Evolutionary conservation across 2,888 invertebrate species (phyloP), one percentile per base, ranked within the genome.

Genomic region (Eustalomyia histrio): DNA sequence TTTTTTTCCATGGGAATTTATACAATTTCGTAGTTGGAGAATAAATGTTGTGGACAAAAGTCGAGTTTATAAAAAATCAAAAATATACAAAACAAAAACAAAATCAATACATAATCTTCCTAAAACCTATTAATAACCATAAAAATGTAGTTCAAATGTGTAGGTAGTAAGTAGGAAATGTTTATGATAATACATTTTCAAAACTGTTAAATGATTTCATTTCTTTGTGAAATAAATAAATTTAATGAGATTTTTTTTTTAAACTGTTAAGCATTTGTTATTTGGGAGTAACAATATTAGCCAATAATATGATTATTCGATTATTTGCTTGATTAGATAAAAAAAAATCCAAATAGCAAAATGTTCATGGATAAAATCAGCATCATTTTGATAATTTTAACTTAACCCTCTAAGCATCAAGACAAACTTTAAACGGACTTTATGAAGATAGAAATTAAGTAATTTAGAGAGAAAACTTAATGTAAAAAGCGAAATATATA

Each of bases 1-100:
- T 16, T 63, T n/a, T 79, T 58, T 69, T 63, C 50, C 69, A 79
- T 74, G 76, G 79, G 76, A 79, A 79, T 75, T 79, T 79, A 79
- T 79, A 69, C 33, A 69, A 69, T 75, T 75, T 16, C 63, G 43
- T 35, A 8, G 29, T 6, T 29, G 7, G 29, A 16, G 16, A 29
- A 52, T 33, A 33, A 50, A 17, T 50, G 47, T 50, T 29, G 43
- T 47, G 43, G 43, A n/a, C 16, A 4, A 10, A n/a, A 53, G 6
- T 33, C 39, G 10, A 39, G 7, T 12, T 52, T 16, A 10, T 35
- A 6, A 29, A 21, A 29, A 29, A 2, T 5, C 29, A 29, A 29
- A 6, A 29, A 29, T 29, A 29, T 6, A 33, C 2, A 24, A 16
- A 43, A 35, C 53, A 75, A 52, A 63, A 53, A 47, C 24, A 52